Conservation (phyloP, 92 coral and sea anemone species). For the Pocillopora meandrina region DNA sequence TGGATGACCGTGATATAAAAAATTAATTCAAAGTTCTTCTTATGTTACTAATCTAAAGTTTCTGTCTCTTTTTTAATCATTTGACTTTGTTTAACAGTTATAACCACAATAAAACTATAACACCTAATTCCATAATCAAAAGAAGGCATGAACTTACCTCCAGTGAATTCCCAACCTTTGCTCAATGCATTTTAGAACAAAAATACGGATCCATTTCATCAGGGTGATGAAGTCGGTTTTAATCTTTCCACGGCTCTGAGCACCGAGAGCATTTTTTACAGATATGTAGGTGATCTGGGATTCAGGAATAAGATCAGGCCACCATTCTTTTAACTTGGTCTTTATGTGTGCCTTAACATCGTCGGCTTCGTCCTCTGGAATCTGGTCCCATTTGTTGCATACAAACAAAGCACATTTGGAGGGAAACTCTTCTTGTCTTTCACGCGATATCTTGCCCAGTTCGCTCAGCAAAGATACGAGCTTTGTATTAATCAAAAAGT, state of each 20-base stretch:
- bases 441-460: constrained; percentile 7
- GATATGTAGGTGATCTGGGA: constrained; percentile 54
- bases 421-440: constrained; percentile 8
- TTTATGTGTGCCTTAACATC: constrained; percentile 30
- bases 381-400: constrained; percentile 61
- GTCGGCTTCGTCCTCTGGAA: constrained; percentile 24
- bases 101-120: too few relatives aligned
- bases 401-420: constrained; percentile 56
- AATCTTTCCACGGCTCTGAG: constrained; percentile 4
- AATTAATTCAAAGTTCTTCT: too few relatives aligned
- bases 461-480: constrained; percentile 33
- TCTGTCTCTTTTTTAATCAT: too few relatives aligned
- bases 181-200: constrained; percentile 42
- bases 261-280: constrained; percentile 35
- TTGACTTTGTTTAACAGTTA: too few relatives aligned
- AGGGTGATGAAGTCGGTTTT: constrained; percentile 28
- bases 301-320: constrained; percentile 45
- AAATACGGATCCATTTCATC: constrained; percentile 8
- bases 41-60: too few relatives aligned
- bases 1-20: too few relatives aligned
- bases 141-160: too few relatives aligned
- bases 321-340: constrained; percentile 17
- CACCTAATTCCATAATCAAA: too few relatives aligned
- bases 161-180: constrained; percentile 20
- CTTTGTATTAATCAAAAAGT: not conserved